A percentile compares a stretch with the other conserved stretches of the same genome.
Evolutionary conservation across 2,797 vertebrate genomes (phyloP).

Genomic region (Trichosurus vulpecula): DNA sequence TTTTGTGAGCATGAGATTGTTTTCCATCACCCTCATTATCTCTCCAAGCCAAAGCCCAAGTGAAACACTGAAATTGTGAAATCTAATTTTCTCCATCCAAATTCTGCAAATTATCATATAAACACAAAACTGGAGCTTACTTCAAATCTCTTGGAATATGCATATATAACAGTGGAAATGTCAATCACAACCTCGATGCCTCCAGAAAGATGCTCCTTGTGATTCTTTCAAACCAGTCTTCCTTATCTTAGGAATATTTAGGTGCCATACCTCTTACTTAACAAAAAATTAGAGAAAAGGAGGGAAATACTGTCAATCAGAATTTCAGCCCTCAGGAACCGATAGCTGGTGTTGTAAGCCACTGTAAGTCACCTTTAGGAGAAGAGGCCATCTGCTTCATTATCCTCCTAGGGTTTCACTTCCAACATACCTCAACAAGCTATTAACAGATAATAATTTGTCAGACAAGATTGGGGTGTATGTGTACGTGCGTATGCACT

Average conservation of each 20-base stretch:
- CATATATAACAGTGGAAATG: background rate
- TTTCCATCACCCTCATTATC: background rate
- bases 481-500: background rate
- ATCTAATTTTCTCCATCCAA: background rate
- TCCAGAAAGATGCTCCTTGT: background rate
- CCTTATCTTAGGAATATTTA: background rate
- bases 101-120: conserved; percentile 26
- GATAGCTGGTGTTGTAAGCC: background rate
- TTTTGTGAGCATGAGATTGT: background rate
- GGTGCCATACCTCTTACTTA: background rate
- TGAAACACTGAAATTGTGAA: background rate
- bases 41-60: background rate
- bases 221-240: conserved; percentile 1
- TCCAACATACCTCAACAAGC: background rate
- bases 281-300: background rate
- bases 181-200: background rate
- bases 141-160: conserved; percentile 12
- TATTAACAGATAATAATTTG: background rate
- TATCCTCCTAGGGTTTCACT: background rate
- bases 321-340: background rate
- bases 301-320: background rate
- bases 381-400: background rate
- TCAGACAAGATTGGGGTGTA: background rate
- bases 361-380: background rate
- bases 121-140: background rate